These are phyloP conservation scores for Willisornis vidua DNA, from an alignment of 2,113 vertebrate genomes.

Conservation along the genomic window DNA sequence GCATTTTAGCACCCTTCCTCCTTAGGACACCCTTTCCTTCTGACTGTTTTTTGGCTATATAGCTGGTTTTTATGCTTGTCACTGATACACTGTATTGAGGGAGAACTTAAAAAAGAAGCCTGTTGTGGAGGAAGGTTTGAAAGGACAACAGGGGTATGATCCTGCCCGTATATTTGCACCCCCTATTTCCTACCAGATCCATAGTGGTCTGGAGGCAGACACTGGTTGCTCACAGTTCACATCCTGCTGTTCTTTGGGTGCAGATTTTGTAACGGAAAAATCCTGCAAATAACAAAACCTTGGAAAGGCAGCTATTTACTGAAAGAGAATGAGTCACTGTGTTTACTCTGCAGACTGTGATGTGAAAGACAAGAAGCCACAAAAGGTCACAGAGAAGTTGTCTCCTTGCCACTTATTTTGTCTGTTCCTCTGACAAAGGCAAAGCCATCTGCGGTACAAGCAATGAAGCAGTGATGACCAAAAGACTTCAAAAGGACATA, in stretches of 20 bases:
- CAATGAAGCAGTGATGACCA: neutral
- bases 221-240: neutral
- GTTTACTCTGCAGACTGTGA: neutral
- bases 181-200: neutral
- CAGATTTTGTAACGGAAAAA: neutral
- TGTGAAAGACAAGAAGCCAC: slow-evolving; percentile 7
- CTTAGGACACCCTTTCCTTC: neutral
- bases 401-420: neutral
- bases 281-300: neutral
- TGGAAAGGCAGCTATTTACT: neutral
- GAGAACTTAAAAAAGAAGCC: neutral
- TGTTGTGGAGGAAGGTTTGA: neutral
- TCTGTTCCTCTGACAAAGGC: neutral
- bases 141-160: neutral
- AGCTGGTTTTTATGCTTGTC: neutral
- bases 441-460: neutral
- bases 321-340: neutral
- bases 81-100: too few species aligned
- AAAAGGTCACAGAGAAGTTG: neutral
- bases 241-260: neutral
- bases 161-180: neutral
- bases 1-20: neutral
- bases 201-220: neutral
- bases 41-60: neutral
- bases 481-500: neutral